Evolutionary conservation across 1,140 invertebrate genomes (phyloP).

Genomic region (Pseudomyrmex cubaensis): DNA sequence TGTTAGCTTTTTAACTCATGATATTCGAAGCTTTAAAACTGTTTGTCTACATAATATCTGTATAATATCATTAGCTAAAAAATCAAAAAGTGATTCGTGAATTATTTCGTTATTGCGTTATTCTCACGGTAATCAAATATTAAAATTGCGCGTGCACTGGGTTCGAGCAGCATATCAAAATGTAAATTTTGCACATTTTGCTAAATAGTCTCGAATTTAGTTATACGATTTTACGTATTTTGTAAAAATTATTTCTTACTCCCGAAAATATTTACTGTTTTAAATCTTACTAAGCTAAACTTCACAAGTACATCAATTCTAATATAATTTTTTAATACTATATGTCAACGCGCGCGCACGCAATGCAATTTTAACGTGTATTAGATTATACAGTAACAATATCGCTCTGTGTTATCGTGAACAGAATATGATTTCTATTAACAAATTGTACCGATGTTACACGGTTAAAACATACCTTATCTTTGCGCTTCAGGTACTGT

Average conservation of each 20-base stretch:
- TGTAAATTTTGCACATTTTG: constrained; percentile 26
- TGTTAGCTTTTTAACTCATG: constrained; percentile 23
- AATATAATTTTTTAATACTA: background rate
- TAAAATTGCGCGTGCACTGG: constrained; percentile 31
- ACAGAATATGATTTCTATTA: constrained; percentile 20
- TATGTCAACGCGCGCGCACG: no score
- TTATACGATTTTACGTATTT: constrained; percentile 11
- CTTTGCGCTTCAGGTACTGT: constrained; percentile 68
- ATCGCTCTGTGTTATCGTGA: constrained; percentile 12
- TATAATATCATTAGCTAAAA: constrained; percentile 2
- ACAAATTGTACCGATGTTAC: constrained; percentile 12
- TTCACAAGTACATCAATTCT: constrained; percentile 17
- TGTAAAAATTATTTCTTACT: constrained; percentile 17
- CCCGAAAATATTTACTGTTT: constrained; percentile 7
- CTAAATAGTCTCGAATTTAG: constrained; percentile 23
- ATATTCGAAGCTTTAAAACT: constrained; percentile 13
- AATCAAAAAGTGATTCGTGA: constrained; percentile 13
- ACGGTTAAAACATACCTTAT: constrained; percentile 52
- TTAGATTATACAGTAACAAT: no score
- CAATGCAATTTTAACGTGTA: no score
- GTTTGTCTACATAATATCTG: constrained; percentile 18
- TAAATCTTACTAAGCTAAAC: constrained; percentile 30
- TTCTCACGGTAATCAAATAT: constrained; percentile 8
- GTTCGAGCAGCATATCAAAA: constrained; percentile 53
- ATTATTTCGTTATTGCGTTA: background rate